A percentile compares a stretch with the other conserved stretches of the same genome.
These are phyloP conservation scores for Oasisia sp. DNA, from an alignment of 2,888 invertebrate genomes.

Conservation along the genomic window DNA sequence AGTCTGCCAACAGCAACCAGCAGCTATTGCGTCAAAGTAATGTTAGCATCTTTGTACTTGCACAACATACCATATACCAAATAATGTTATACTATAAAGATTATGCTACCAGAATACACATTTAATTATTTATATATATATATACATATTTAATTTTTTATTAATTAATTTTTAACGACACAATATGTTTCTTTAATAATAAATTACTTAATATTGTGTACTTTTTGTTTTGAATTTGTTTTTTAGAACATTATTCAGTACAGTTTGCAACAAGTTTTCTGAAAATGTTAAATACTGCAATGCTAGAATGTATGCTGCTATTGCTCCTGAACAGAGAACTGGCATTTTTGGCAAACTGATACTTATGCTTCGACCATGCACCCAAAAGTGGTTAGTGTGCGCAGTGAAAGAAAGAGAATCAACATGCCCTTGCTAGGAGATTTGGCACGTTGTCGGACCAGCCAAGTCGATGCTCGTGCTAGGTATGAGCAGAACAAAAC, in stretches of 20 bases:
- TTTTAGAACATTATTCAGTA: not conserved
- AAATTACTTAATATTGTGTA: not conserved
- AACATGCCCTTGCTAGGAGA: constrained; percentile 26
- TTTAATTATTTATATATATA: not conserved
- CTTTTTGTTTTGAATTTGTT: not conserved
- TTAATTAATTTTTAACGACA: not conserved
- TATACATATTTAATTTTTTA: not conserved
- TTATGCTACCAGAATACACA: not conserved
- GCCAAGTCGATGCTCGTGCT: not conserved
- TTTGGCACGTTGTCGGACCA: constrained; percentile 20
- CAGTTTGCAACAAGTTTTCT: not conserved
- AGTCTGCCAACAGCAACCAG: not conserved
- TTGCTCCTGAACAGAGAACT: not conserved
- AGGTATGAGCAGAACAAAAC: not conserved
- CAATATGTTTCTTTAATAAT: too few species aligned
- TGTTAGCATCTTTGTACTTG: not conserved
- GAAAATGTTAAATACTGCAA: not conserved
- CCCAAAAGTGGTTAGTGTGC: not conserved
- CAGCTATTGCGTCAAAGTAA: not conserved
- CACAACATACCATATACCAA: not conserved
- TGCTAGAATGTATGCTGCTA: not conserved
- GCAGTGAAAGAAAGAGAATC: not conserved
- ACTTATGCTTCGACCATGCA: not conserved
- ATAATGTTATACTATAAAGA: not conserved
- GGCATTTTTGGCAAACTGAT: not conserved